These are phyloP conservation scores for Gobio occitaniae DNA, from an alignment of 2,797 vertebrate species.

Conservation along the genomic window DNA sequence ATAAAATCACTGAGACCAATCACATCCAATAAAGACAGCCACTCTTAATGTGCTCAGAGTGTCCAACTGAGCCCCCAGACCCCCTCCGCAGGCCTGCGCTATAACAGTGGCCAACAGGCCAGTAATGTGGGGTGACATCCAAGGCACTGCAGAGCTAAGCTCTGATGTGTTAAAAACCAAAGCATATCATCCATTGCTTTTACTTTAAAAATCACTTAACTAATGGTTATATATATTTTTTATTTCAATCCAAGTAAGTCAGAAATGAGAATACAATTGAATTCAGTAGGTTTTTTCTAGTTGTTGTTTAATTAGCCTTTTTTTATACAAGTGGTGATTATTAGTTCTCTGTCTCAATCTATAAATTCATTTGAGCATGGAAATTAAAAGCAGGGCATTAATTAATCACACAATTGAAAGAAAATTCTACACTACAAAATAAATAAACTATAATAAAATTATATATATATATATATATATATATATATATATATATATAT, in stretches of 20 bases:
- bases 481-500: too few relatives aligned
- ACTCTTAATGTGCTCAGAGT: constrained; percentile 52
- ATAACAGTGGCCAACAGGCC: constrained; percentile 11
- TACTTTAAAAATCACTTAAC: not conserved
- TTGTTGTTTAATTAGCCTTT: not conserved
- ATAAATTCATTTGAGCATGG: not conserved
- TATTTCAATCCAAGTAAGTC: not conserved
- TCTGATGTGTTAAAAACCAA: not conserved
- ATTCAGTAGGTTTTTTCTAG: not conserved
- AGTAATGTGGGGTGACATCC: constrained; percentile 13
- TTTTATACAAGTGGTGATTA: not conserved
- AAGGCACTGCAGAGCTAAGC: not conserved
- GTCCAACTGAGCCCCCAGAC: constrained; percentile 32
- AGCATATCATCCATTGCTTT: not conserved
- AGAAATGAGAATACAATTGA: not conserved
- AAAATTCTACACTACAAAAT: not conserved
- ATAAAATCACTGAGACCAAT: constrained; percentile 78
- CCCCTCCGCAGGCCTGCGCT: constrained; percentile 1
- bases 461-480: not conserved
- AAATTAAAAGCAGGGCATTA: not conserved
- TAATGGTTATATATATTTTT: not conserved
- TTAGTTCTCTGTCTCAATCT: not conserved
- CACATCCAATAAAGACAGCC: constrained; percentile 67
- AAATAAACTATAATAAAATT: not conserved
- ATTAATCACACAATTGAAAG: not conserved